phyloP scores from a whole-genome alignment of 2,888 invertebrate species.

The Psylliodes chrysocephalus region DNA sequence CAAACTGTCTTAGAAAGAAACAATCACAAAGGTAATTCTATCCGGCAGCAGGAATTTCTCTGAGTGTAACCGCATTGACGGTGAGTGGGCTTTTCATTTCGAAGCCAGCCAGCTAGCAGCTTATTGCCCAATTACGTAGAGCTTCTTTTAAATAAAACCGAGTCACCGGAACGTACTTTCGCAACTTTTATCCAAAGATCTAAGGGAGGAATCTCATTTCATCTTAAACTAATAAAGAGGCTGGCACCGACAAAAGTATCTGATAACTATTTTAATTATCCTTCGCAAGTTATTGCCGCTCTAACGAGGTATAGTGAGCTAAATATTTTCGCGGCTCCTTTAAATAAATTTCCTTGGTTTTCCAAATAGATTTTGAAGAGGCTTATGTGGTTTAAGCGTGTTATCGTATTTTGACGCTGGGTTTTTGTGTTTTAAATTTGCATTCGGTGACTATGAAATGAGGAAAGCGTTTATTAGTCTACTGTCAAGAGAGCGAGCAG shows the following conservation, averaged over 20 bases:
- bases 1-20: too few species aligned
- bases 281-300: slow-evolving; percentile 16
- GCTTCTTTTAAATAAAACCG: slow-evolving; percentile 43
- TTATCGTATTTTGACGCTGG: neutral
- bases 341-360: neutral
- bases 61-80: slow-evolving; percentile 11
- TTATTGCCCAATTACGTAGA: slow-evolving; percentile 38
- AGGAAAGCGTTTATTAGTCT: too few species aligned
- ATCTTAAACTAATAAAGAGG: slow-evolving; percentile 29
- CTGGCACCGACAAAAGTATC: slow-evolving; percentile 19
- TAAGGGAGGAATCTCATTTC: slow-evolving; percentile 18
- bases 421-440: neutral
- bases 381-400: neutral
- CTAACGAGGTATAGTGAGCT: slow-evolving; percentile 12
- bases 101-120: slow-evolving; percentile 6
- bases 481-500: too few species aligned
- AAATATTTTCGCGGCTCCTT: slow-evolving; percentile 4
- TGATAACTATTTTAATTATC: slow-evolving; percentile 31
- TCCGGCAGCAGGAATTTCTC: slow-evolving; percentile 4
- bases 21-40: too few species aligned
- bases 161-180: slow-evolving; percentile 39
- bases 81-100: slow-evolving; percentile 8
- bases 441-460: neutral
- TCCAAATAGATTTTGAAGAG: neutral
- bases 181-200: slow-evolving; percentile 28